Evolutionary conservation across 2,888 invertebrate genomes (phyloP).

Genomic region (Trissolcus brochymenae): DNA sequence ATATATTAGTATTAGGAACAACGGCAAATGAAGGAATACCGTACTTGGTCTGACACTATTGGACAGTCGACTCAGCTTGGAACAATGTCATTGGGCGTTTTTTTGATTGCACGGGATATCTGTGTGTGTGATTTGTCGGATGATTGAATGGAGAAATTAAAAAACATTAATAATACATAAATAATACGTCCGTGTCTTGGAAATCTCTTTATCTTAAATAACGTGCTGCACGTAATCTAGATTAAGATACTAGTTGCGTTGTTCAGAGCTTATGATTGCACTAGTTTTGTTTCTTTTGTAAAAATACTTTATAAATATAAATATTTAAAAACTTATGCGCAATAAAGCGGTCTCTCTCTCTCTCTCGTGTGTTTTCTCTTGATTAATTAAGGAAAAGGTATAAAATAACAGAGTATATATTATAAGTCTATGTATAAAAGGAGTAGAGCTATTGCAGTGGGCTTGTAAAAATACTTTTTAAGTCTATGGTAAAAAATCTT

Average conservation of each 20-base stretch:
- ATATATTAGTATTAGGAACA: slow-evolving; percentile 58
- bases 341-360: slow-evolving; percentile 22
- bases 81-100: slow-evolving; percentile 1
- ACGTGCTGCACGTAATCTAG: slow-evolving; percentile 25
- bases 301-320: slow-evolving; percentile 40
- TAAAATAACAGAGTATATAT: slow-evolving; percentile 37
- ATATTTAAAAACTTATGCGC: slow-evolving; percentile 33
- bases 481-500: slow-evolving; percentile 34
- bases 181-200: slow-evolving; percentile 20
- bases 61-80: slow-evolving; percentile 38
- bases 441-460: slow-evolving; percentile 30
- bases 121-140: background rate
- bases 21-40: slow-evolving; percentile 56
- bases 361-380: slow-evolving; percentile 8
- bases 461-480: slow-evolving; percentile 31
- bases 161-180: slow-evolving; percentile 24
- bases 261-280: slow-evolving; percentile 22
- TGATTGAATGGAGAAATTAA: slow-evolving; percentile 2
- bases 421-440: slow-evolving; percentile 30
- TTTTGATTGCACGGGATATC: slow-evolving; percentile 33
- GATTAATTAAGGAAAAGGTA: slow-evolving; percentile 32
- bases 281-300: slow-evolving; percentile 24
- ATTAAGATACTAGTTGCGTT: slow-evolving; percentile 31
- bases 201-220: slow-evolving; percentile 35
- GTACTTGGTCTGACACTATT: slow-evolving; percentile 54